Conservation (phyloP, 2,888 invertebrate genomes). For the Amphipyra tragopoginis region DNA sequence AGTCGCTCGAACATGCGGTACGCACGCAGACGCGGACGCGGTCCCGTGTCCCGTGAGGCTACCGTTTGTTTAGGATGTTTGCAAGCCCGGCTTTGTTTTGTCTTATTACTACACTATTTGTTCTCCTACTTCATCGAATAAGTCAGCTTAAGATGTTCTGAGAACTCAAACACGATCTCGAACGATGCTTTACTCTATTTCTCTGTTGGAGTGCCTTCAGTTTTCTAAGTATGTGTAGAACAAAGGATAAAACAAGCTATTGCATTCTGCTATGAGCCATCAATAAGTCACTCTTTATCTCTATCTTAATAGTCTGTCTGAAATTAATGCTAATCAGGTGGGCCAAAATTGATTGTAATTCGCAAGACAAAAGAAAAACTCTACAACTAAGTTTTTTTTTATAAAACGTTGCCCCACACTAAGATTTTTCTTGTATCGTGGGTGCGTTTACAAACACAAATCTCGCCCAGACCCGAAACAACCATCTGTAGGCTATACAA, state of each 20-base stretch:
- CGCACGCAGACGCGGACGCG: background rate
- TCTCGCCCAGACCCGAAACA: too few species aligned
- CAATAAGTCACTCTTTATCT: too few species aligned
- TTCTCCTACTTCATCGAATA: slow-evolving; percentile 61
- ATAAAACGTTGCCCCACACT: too few species aligned
- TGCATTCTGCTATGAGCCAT: background rate
- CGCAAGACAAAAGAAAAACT: too few species aligned
- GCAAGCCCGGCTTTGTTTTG: slow-evolving; percentile 60
- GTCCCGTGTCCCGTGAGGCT: slow-evolving; percentile 31
- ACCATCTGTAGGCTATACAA: too few species aligned
- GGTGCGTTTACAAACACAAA: too few species aligned
- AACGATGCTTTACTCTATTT: slow-evolving; percentile 41
- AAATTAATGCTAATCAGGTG: too few species aligned
- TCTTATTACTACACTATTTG: slow-evolving; percentile 62
- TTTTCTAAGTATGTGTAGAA: slow-evolving; percentile 21
- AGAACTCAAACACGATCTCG: slow-evolving; percentile 52
- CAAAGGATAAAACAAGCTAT: slow-evolving; percentile 12
- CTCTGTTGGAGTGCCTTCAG: slow-evolving; percentile 23
- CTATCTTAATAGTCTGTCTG: too few species aligned
- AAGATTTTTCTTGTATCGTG: too few species aligned
- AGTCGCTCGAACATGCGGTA: slow-evolving; percentile 1
- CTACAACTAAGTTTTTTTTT: too few species aligned
- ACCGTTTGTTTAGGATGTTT: slow-evolving; percentile 73
- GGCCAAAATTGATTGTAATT: too few species aligned
- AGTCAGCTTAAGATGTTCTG: slow-evolving; percentile 57